Evolutionary conservation across 2,797 vertebrate genomes (phyloP).

Genomic region (Parambassis ranga): DNA sequence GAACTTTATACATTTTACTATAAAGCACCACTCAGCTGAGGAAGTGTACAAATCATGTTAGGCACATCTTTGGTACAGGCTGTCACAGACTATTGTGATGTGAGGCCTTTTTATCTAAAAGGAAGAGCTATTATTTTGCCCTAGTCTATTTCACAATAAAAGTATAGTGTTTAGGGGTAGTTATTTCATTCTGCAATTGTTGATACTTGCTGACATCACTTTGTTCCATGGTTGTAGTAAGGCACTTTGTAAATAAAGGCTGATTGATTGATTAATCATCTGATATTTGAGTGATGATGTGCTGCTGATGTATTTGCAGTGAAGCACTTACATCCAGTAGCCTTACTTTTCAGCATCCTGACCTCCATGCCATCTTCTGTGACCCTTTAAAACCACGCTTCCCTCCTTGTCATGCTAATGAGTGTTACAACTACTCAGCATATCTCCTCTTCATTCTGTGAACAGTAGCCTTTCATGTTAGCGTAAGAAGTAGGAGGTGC

Average conservation of each 20-base stretch:
- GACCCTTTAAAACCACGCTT: conserved; percentile 14
- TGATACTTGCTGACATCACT: no score
- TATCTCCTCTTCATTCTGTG: conserved; percentile 31
- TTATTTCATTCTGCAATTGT: neutral
- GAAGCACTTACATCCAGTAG: neutral
- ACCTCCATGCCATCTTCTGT: neutral
- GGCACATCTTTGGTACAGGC: conserved; percentile 44
- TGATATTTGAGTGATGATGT: neutral
- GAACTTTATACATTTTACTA: conserved; percentile 60
- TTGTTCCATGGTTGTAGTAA: no score
- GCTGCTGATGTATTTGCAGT: neutral
- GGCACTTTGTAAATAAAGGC: no score
- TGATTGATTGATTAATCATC: no score
- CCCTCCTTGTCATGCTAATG: conserved; percentile 32
- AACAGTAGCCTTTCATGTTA: conserved; percentile 44
- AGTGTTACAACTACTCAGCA: conserved; percentile 37
- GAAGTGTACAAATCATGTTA: conserved; percentile 50
- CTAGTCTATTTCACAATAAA: neutral
- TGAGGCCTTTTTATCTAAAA: neutral
- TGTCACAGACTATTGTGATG: conserved; percentile 23
- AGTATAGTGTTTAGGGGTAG: neutral
- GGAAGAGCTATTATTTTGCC: neutral
- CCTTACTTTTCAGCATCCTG: conserved; percentile 1
- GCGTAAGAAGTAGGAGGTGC: conserved; percentile 58
- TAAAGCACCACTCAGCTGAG: conserved; percentile 48